A percentile compares a stretch with the other conserved stretches of the same genome.
These are phyloP conservation scores for Cettia cetti DNA, from an alignment of 2,113 vertebrate genomes.

Conservation along the genomic window DNA sequence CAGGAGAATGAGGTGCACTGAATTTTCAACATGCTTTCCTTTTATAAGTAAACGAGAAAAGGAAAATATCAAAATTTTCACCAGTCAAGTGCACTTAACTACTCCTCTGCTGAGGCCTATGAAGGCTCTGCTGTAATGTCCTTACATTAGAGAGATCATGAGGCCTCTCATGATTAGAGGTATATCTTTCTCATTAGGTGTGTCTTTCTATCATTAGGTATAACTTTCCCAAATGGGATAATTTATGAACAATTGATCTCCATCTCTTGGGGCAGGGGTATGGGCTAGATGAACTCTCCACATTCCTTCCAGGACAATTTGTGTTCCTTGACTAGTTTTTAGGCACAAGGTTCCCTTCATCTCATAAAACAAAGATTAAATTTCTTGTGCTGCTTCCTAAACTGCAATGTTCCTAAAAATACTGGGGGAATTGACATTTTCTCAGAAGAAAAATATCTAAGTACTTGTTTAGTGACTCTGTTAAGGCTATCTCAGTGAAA, in stretches of 20 bases:
- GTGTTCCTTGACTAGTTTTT: background rate
- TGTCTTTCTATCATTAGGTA: too few relatives aligned
- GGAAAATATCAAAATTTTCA: background rate
- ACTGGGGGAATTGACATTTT: background rate
- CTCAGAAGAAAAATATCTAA: background rate
- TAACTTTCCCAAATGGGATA: background rate
- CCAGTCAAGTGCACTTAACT: background rate
- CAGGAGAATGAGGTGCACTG: background rate
- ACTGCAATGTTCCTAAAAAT: background rate
- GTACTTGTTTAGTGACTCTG: background rate
- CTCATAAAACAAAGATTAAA: background rate
- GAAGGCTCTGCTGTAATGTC: background rate
- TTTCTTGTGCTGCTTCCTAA: background rate
- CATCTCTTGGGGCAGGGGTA: background rate
- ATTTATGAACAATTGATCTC: background rate
- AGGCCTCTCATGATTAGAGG: too few relatives aligned
- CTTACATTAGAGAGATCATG: background rate
- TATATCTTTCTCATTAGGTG: too few relatives aligned
- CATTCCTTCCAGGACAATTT: background rate
- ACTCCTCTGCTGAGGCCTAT: background rate
- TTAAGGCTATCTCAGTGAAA: background rate
- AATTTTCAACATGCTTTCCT: background rate
- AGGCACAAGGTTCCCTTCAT: background rate
- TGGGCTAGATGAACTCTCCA: background rate
- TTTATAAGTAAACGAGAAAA: background rate